Evolutionary conservation across 2,888 invertebrate species (phyloP).

Genomic region (Dasypolia templi): DNA sequence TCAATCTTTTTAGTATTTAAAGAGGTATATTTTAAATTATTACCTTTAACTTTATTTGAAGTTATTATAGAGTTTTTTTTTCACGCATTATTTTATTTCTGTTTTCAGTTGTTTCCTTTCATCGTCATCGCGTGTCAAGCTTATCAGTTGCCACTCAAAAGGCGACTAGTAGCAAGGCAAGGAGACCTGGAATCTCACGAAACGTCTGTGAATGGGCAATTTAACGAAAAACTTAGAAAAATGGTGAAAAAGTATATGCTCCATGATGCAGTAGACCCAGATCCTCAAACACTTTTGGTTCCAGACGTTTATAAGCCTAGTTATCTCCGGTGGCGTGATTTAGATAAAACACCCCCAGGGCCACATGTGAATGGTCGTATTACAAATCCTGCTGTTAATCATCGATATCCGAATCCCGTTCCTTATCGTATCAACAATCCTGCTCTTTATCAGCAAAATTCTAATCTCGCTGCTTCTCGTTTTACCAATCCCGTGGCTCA

Average conservation of each 20-base stretch:
- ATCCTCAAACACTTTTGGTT: background rate
- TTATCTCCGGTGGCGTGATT: background rate
- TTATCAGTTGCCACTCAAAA: background rate
- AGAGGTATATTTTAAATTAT: background rate
- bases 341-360: background rate
- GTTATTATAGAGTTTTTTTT: background rate
- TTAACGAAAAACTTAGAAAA: background rate
- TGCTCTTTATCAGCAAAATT: background rate
- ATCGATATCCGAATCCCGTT: background rate
- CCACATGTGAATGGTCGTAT: background rate
- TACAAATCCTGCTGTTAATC: background rate
- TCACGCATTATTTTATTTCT: background rate
- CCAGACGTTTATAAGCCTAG: constrained; percentile 8
- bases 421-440: background rate
- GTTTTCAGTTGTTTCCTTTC: constrained; percentile 36
- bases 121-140: constrained; percentile 13
- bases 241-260: background rate
- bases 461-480: background rate
- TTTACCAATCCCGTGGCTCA: background rate
- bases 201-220: background rate
- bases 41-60: background rate
- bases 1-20: background rate
- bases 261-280: background rate
- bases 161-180: constrained; percentile 2
- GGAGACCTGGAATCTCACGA: background rate